Conservation (phyloP, 30 jellyfish, hydroid and myxozoan species). For the Chrysaora quinquecirrha region DNA sequence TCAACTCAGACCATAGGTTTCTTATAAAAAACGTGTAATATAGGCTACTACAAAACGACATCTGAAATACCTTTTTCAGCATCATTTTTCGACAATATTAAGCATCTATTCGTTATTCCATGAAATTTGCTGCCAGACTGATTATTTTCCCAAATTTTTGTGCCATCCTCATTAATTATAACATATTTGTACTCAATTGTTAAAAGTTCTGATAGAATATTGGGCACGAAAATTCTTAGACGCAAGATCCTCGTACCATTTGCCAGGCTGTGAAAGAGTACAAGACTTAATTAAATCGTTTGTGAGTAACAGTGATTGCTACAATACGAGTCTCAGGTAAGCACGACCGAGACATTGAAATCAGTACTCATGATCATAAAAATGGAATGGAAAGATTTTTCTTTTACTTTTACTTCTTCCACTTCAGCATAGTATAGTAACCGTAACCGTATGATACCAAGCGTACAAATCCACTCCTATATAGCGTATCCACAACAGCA, state of each 20-base stretch:
- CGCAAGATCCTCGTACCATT: background rate
- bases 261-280: background rate
- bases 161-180: background rate
- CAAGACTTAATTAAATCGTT: background rate
- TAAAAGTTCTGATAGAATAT: no score
- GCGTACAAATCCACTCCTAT: background rate
- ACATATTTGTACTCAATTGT: background rate
- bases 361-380: no score
- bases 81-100: background rate
- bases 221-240: background rate
- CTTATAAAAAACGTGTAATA: no score
- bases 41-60: no score
- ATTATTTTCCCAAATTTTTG: background rate
- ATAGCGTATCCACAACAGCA: no score
- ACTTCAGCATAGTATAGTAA: no score
- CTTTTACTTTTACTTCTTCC: no score
- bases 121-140: background rate
- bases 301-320: no score
- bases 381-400: background rate
- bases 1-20: no score
- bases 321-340: no score
- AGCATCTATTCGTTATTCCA: background rate
- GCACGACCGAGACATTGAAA: no score
- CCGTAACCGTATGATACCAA: background rate
- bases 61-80: background rate